Conservation (phyloP, 2,888 invertebrate species). For the Patella depressa region DNA sequence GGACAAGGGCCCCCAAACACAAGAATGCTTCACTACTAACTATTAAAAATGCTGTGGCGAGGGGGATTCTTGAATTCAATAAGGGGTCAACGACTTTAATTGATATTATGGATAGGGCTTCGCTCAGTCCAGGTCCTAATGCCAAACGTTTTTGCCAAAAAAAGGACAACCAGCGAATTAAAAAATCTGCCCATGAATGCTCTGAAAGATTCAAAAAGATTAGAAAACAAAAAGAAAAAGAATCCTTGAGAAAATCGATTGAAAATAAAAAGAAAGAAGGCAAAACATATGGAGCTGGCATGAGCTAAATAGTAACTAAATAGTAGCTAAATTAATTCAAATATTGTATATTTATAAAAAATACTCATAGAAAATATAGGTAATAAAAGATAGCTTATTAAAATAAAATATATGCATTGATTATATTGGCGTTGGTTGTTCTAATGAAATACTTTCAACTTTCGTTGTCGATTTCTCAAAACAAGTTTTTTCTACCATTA, state of each 20-base stretch:
- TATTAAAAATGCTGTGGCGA: slow-evolving; percentile 7
- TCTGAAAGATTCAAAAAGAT: background rate
- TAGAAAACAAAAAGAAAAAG: slow-evolving; percentile 2
- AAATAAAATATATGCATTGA: too few relatives aligned
- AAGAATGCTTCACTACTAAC: background rate
- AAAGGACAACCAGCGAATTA: background rate
- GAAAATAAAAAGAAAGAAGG: background rate
- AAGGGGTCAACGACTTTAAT: background rate
- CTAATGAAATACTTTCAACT: too few relatives aligned
- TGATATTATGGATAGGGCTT: background rate
- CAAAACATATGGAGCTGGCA: background rate
- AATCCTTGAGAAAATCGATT: background rate
- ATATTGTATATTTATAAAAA: too few relatives aligned
- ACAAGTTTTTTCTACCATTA: too few relatives aligned
- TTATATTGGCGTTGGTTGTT: too few relatives aligned
- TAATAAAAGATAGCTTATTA: too few relatives aligned
- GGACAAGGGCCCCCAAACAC: slow-evolving; percentile 14
- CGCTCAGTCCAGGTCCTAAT: background rate
- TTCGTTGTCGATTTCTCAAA: too few relatives aligned
- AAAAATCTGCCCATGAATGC: background rate
- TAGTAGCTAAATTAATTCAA: too few relatives aligned
- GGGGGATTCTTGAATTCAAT: background rate
- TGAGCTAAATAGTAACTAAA: too few relatives aligned
- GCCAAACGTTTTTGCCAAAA: background rate
- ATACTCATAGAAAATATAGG: too few relatives aligned